phyloP scores from a whole-genome alignment of 2,113 vertebrate genomes.

The Salvelinus alpinus region DNA sequence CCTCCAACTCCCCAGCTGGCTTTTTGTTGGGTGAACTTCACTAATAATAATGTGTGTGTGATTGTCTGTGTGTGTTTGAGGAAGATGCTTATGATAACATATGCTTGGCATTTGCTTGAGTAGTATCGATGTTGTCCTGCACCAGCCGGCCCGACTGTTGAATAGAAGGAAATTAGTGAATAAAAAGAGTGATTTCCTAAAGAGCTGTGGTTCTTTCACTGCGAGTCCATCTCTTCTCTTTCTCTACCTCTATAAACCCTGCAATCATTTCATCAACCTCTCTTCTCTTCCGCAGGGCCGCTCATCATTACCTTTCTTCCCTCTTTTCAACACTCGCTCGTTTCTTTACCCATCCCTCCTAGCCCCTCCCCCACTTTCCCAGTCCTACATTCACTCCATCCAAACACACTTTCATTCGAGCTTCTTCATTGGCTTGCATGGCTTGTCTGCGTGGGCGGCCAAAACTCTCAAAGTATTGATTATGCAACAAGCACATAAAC shows the following conservation, averaged over 20 bases:
- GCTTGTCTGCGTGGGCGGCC: constrained; percentile 24
- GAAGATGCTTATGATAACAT: background rate
- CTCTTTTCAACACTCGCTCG: constrained; percentile 30
- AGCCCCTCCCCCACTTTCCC: constrained; percentile 3
- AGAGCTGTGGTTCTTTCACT: constrained; percentile 15
- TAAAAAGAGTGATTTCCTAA: constrained; percentile 28
- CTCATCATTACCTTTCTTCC: constrained; percentile 66
- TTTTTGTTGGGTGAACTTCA: constrained; percentile 3
- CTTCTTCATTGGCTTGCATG: constrained; percentile 23
- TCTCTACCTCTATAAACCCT: constrained; percentile 40
- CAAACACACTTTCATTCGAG: constrained; percentile 26
- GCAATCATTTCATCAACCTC: constrained; percentile 69
- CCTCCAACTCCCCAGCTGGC: constrained; percentile 15
- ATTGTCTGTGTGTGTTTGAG: background rate
- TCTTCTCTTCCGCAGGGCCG: constrained; percentile 55
- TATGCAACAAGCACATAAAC: constrained; percentile 13
- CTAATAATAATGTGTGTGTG: constrained; percentile 18
- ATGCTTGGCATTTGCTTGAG: background rate
- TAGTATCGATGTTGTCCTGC: background rate
- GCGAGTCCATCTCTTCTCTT: constrained; percentile 27
- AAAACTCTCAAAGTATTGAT: constrained; percentile 39
- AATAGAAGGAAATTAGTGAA: constrained; percentile 49
- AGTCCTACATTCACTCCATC: constrained; percentile 27
- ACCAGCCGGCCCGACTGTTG: background rate
- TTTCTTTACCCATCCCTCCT: constrained; percentile 15